These are phyloP conservation scores for Corythornis cristatus DNA, from an alignment of 2,113 vertebrate genomes.

Conservation along the genomic window DNA sequence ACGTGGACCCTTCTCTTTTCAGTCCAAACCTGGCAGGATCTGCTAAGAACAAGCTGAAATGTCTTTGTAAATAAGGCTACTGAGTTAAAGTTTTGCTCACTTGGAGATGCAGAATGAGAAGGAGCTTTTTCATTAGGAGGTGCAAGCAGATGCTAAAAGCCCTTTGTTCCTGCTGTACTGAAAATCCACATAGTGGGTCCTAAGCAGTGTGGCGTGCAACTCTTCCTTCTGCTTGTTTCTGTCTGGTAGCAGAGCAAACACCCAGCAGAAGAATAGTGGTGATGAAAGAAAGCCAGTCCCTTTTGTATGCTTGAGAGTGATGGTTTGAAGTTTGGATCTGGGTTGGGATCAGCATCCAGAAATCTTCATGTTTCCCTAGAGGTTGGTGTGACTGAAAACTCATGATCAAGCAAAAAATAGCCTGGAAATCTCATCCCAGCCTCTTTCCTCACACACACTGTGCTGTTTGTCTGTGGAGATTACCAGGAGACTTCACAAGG, in stretches of 20 bases:
- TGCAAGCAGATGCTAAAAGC: background rate
- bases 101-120: background rate
- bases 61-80: background rate
- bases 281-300: background rate
- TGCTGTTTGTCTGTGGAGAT: background rate
- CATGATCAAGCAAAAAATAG: background rate
- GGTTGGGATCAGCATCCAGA: background rate
- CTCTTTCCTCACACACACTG: background rate
- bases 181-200: background rate
- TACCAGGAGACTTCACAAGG: slow-evolving; percentile 1
- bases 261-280: background rate
- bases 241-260: background rate
- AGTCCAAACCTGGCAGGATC: background rate
- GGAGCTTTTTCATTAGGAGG: background rate
- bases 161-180: background rate
- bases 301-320: background rate
- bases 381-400: background rate
- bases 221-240: background rate
- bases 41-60: background rate
- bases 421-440: background rate
- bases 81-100: background rate
- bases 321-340: background rate
- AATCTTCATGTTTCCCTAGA: background rate
- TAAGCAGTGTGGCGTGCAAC: background rate
- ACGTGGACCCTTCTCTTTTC: background rate